phyloP scores from a whole-genome alignment of 2,797 vertebrate genomes.

The Tenualosa ilisha region DNA sequence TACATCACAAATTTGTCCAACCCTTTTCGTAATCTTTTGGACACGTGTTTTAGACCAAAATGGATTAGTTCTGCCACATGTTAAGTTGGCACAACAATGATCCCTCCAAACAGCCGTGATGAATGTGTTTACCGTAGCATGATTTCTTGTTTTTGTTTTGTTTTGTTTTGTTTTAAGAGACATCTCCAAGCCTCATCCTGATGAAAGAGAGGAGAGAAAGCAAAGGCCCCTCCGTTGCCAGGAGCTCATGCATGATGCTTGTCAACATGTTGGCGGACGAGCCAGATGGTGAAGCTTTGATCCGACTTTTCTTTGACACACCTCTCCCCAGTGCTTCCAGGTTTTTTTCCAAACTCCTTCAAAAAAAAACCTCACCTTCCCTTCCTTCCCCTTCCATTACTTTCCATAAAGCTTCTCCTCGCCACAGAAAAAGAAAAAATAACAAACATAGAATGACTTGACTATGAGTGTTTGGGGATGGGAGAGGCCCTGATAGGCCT shows the following conservation, averaged over 20 bases:
- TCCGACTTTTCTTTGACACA: constrained; percentile 43
- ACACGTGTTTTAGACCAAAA: neutral
- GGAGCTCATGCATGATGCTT: constrained; percentile 48
- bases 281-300: constrained; percentile 59
- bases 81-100: neutral
- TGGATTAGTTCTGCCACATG: constrained; percentile 9
- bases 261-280: constrained; percentile 48
- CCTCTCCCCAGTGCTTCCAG: constrained; percentile 5
- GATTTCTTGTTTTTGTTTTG: neutral
- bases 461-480: neutral
- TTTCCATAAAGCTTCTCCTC: neutral
- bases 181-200: neutral
- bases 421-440: neutral
- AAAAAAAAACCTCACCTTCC: neutral
- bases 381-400: neutral
- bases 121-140: constrained; percentile 5
- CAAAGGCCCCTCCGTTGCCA: constrained; percentile 44
- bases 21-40: constrained; percentile 17
- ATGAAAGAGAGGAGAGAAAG: constrained; percentile 42
- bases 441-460: neutral
- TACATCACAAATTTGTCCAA: constrained; percentile 8
- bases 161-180: constrained; percentile 11
- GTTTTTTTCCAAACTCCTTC: neutral
- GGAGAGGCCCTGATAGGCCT: constrained; percentile 9
- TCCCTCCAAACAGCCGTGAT: neutral